Percentiles rank a stretch among this genome's conserved stretches.
Evolutionary conservation across 92 coral and sea anemone genomes (phyloP).

Genomic region (Zoanthus solanderi): DNA sequence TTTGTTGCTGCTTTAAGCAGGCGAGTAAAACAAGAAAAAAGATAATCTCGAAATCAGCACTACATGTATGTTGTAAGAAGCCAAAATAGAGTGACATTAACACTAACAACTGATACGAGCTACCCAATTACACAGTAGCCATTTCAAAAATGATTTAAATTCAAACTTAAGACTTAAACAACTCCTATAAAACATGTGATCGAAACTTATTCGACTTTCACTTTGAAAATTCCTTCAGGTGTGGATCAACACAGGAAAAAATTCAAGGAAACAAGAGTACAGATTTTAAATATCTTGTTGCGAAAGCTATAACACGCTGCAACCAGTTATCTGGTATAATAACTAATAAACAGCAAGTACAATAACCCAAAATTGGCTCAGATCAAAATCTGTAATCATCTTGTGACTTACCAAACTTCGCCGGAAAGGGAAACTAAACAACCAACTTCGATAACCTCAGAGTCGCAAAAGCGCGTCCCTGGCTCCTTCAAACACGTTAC

Average conservation of each 20-base stretch:
- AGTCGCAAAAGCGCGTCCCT: conserved; percentile 8
- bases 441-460: conserved; percentile 32
- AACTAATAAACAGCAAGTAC: not conserved
- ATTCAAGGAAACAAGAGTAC: conserved; percentile 6
- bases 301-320: conserved; percentile 1
- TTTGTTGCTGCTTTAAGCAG: not conserved
- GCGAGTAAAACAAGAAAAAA: conserved; percentile 27
- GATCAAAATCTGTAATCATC: conserved; percentile 24
- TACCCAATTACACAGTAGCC: not conserved
- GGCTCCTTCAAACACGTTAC: conserved; percentile 6
- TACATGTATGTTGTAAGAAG: too few species aligned
- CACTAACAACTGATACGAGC: not conserved
- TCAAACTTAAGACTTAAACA: not conserved
- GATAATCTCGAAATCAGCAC: not conserved
- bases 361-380: not conserved
- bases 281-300: not conserved
- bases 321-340: not conserved
- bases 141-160: not conserved
- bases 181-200: conserved; percentile 22
- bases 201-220: conserved; percentile 32
- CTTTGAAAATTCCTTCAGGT: conserved; percentile 46
- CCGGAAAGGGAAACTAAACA: conserved; percentile 41
- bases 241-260: not conserved
- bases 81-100: not conserved
- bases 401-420: conserved; percentile 48